Percentiles rank a stretch among this genome's conserved stretches.
Conservation (phyloP, 2,113 vertebrate genomes). For the Dissostichus mawsoni region DNA sequence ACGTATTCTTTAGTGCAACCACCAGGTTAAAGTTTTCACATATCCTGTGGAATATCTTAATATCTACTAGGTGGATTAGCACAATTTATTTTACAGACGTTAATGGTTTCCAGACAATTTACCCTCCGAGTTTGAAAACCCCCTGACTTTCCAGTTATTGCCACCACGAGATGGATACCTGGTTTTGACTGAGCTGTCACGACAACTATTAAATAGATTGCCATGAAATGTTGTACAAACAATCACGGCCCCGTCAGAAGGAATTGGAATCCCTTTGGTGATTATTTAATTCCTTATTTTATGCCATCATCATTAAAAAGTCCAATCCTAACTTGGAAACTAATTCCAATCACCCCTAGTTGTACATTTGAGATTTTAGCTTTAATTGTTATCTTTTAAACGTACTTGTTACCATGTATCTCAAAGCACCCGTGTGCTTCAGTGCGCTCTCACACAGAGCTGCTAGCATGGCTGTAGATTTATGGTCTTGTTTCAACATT, state of each 20-base stretch:
- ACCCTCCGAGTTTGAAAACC: background rate
- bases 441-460: background rate
- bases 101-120: background rate
- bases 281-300: background rate
- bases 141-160: background rate
- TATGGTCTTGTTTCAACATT: background rate
- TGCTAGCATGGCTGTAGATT: background rate
- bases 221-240: background rate
- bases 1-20: background rate
- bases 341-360: background rate
- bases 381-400: background rate
- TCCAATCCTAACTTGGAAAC: background rate
- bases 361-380: background rate
- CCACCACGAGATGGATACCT: background rate
- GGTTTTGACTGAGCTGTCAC: background rate
- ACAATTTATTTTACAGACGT: background rate
- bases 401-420: background rate
- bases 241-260: background rate
- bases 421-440: background rate
- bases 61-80: background rate
- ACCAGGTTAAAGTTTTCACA: background rate
- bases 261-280: background rate
- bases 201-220: background rate
- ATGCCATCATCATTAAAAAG: background rate
- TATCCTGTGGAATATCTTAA: background rate